Evolutionary conservation across 1,140 invertebrate genomes (phyloP).

Genomic region (Xylocopa sonorina): DNA sequence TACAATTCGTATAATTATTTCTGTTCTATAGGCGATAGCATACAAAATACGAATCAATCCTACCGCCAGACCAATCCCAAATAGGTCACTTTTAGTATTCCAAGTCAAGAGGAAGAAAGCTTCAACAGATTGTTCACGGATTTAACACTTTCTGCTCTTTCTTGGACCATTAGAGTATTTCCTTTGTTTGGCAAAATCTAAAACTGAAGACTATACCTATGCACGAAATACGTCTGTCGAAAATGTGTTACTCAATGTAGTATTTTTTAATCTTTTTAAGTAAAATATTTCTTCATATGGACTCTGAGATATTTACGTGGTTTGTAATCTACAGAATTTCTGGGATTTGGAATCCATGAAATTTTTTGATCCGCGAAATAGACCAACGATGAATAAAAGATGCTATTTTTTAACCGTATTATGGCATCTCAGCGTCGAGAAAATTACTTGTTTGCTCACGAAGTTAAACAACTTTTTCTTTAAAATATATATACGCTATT

Average conservation of each 20-base stretch:
- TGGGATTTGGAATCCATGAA: not conserved
- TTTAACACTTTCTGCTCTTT: not conserved
- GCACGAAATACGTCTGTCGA: not conserved
- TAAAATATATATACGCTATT: not conserved
- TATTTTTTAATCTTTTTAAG: not conserved
- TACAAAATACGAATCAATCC: not conserved
- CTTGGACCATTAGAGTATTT: not conserved
- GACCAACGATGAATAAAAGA: not conserved
- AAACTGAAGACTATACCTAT: not conserved
- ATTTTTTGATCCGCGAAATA: not conserved
- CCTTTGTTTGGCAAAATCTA: not conserved
- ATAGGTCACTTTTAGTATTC: slow-evolving; percentile 9
- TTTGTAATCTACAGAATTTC: not conserved
- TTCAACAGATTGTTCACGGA: not conserved
- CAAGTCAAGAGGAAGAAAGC: slow-evolving; percentile 27
- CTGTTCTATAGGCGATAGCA: not conserved
- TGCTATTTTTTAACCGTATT: not conserved
- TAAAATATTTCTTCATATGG: no score
- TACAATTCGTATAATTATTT: not conserved
- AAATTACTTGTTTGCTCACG: not conserved
- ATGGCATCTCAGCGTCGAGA: not conserved
- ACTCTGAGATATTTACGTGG: no score
- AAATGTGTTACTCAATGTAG: not conserved
- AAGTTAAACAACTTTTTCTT: slow-evolving; percentile 13
- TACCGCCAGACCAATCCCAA: no score